Base-by-base conservation (phyloP, 2,888 invertebrate species). In the Drosophila peninsularis region DNA sequence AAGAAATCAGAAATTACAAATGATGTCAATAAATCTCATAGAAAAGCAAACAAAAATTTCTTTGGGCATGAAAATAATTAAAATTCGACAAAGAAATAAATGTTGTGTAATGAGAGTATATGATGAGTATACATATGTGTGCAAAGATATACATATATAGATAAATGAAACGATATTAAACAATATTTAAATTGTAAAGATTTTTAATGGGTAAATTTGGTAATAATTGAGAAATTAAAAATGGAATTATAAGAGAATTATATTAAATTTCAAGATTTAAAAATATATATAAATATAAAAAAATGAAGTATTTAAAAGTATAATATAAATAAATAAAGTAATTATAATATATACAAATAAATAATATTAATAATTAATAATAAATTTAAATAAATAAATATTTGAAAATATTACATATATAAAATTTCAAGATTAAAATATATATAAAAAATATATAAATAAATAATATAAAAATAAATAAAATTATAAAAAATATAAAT, bases 1-100 rank as follows among this genome's bases (percentile, higher is more conserved):
- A 55, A 32, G 10, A 24, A 36, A 44, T 34, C 42, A 45, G 24
- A n/a, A 64, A 37, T 45, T 45, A 32, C 32, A 34, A 50, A 63
- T 36, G 19, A 36, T 17, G 6, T 14, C 11, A 32, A 37, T 37
- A 37, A 49, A 37, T 54, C 5, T 24, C 32, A 30, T 27, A 24
- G 14, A 32, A 11, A 1, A 24, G n/a, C 24, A 47, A n/a, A 21
- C 30, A 39, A 17, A 17, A 19, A 61, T 44, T 13, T 47, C 47
- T 19, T 13, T 30, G 47, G 30, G 30, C 30, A n/a, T 21, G n/a
- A 32, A 30, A 42, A 42, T n/a, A 32, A n/a, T 50, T 50, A 2
- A 42, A 55, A 30, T 42, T 30, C 5, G 30, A 55, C 13, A 34
- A 34, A 9, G 4, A 21, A 21, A 21, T 34, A 10, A 49, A 9